Base-by-base conservation (phyloP, 1,140 invertebrate species). In the Leptopilina clavipes region DNA sequence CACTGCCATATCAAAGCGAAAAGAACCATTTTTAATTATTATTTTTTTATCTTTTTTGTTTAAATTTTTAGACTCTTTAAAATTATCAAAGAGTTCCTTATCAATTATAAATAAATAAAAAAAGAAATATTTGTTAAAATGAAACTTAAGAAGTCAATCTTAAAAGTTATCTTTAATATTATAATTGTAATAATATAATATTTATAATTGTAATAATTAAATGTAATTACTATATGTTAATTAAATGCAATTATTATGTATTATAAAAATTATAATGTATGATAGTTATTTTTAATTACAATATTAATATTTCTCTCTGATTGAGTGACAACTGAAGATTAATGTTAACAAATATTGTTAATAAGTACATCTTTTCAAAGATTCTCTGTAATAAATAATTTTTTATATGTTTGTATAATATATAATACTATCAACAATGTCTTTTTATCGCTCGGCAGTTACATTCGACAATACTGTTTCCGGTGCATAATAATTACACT, bases 391-490 rank as follows among this genome's bases (percentile, higher is more conserved):
- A 52, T 17, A n/a, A n/a, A 52, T 17, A 17, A 19, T 22, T 22
- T 22, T 12, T 59, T 18, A 18, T 25, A 14, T 65, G 1, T 25
- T 37, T 7, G n/a, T 9, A 9, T 40, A 40, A 8, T 40, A 40
- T 40, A 40, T 22, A 65, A n/a, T 31, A 65, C 59, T 65, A 31
- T 22, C 14, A 65, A 31, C 3, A 31, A 22, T 65, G 9, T 14
- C 12, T 65, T 65, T 25, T 65, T 31, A 25, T 65, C 56, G 22
- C 59, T 65, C 59, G 25, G 22, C 22, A 65, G 59, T 65, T 31
- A 8, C 59, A 65, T 65, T 65, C 25, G 25, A 65, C 12, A 65
- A 65, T 65, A 65, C 59, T 65, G 59, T 31, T 65, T 65, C 22
- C 59, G 59, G 59, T 65, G 22, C 7, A 65, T 65, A 65, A 31